A percentile compares a stretch with the other conserved stretches of the same genome.
Evolutionary conservation across 2,888 invertebrate species (phyloP).

Genomic region (Nephrocerus scutellatus): DNA sequence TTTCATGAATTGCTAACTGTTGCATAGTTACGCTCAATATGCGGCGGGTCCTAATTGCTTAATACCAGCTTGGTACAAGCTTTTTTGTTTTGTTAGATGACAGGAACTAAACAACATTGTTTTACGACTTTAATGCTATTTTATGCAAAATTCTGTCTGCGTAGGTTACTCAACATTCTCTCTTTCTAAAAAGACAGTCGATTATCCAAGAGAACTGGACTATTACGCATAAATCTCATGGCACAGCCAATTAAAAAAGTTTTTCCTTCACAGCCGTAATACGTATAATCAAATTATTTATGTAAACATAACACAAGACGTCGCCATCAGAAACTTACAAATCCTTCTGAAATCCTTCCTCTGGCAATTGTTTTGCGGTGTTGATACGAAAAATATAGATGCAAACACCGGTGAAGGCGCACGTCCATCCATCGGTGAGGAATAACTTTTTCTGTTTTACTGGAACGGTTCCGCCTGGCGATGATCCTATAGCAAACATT

Average conservation of each 20-base stretch:
- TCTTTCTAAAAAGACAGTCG: too few relatives aligned
- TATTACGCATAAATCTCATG: neutral
- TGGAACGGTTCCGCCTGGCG: conserved; percentile 40
- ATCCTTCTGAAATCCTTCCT: conserved; percentile 88
- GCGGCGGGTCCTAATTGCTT: too few relatives aligned
- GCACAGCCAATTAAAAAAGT: neutral
- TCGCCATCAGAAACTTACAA: conserved; percentile 48
- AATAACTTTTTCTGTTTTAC: conserved; percentile 68
- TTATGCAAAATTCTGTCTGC: too few relatives aligned
- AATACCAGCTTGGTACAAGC: too few relatives aligned
- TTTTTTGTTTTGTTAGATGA: too few relatives aligned
- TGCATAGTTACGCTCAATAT: too few relatives aligned
- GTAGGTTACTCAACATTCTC: too few relatives aligned
- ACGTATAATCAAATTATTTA: too few relatives aligned
- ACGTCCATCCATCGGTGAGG: conserved; percentile 77
- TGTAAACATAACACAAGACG: neutral
- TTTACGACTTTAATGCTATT: too few relatives aligned
- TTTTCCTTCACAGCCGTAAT: neutral
- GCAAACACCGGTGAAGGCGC: conserved; percentile 72
- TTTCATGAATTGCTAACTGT: too few relatives aligned
- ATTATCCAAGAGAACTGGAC: neutral
- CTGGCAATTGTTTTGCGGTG: conserved; percentile 76
- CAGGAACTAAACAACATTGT: too few relatives aligned
- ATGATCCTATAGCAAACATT: conserved; percentile 32
- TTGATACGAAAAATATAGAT: conserved; percentile 81